Conservation (phyloP, 2,888 invertebrate genomes). For the Gortyna flavago region DNA sequence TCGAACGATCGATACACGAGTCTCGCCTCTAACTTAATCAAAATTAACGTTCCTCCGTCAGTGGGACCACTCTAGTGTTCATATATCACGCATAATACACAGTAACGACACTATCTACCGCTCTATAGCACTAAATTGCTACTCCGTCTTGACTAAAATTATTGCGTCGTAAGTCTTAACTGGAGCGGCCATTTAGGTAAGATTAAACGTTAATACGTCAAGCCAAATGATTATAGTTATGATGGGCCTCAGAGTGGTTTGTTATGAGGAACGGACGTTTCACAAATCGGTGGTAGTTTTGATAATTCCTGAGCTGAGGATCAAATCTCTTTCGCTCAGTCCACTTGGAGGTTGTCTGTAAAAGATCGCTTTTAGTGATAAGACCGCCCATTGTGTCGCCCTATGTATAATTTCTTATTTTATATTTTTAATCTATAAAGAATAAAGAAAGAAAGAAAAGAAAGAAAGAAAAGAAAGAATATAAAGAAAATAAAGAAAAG, state of each 20-base stretch:
- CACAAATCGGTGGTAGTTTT: constrained; percentile 5
- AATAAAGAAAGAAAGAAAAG: too few species aligned
- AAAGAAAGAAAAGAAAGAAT: too few species aligned
- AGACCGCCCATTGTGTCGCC: too few species aligned
- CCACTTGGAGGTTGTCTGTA: not conserved
- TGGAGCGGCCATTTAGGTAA: constrained; percentile 50
- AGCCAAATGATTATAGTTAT: constrained; percentile 44
- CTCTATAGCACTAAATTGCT: constrained; percentile 63
- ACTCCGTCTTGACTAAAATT: constrained; percentile 68
- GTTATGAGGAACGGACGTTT: constrained; percentile 6
- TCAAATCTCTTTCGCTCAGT: not conserved
- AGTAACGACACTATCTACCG: constrained; percentile 67
- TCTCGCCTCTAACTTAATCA: constrained; percentile 54
- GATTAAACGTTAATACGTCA: constrained; percentile 55
- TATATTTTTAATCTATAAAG: not conserved
- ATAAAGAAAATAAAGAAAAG: too few species aligned
- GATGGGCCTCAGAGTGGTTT: constrained; percentile 15
- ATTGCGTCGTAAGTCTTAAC: constrained; percentile 71
- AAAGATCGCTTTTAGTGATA: not conserved
- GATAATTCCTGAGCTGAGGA: not conserved
- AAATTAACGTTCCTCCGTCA: constrained; percentile 55
- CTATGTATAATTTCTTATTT: not conserved
- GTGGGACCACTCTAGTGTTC: constrained; percentile 48
- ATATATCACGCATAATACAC: constrained; percentile 70
- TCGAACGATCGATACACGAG: constrained; percentile 42